Evolutionary conservation across 2,888 invertebrate species (phyloP).

Genomic region (Eupeodes latifasciatus): DNA sequence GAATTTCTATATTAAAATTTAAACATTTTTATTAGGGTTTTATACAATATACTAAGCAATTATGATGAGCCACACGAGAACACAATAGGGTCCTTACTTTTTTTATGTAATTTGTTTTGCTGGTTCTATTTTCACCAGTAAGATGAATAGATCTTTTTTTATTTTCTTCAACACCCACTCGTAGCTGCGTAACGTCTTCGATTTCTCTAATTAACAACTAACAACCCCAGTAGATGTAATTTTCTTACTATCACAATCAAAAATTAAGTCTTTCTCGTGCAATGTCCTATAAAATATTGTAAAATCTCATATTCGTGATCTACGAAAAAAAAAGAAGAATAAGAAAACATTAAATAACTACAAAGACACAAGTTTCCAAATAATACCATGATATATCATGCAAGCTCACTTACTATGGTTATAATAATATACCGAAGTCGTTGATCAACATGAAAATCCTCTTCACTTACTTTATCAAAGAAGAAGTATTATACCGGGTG

Average conservation of each 20-base stretch:
- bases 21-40: too few relatives aligned
- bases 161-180: too few relatives aligned
- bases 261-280: neutral
- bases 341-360: neutral
- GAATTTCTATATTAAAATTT: too few relatives aligned
- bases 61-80: too few relatives aligned
- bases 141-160: too few relatives aligned
- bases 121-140: too few relatives aligned
- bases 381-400: slow-evolving; percentile 1
- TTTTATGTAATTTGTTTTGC: too few relatives aligned
- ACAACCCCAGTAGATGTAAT: too few relatives aligned
- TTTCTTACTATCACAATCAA: slow-evolving; percentile 13
- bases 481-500: neutral
- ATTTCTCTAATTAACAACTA: too few relatives aligned
- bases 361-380: slow-evolving; percentile 1
- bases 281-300: neutral
- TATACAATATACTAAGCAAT: too few relatives aligned
- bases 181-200: too few relatives aligned
- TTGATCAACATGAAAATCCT: slow-evolving; percentile 7
- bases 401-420: neutral
- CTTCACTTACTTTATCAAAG: slow-evolving; percentile 21
- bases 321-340: neutral
- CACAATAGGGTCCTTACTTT: too few relatives aligned
- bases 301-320: slow-evolving; percentile 1
- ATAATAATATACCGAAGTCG: neutral